Percentiles rank a stretch among this genome's conserved stretches.
These are phyloP conservation scores for Euura lappo DNA, from an alignment of 1,140 invertebrate species.

Conservation along the genomic window DNA sequence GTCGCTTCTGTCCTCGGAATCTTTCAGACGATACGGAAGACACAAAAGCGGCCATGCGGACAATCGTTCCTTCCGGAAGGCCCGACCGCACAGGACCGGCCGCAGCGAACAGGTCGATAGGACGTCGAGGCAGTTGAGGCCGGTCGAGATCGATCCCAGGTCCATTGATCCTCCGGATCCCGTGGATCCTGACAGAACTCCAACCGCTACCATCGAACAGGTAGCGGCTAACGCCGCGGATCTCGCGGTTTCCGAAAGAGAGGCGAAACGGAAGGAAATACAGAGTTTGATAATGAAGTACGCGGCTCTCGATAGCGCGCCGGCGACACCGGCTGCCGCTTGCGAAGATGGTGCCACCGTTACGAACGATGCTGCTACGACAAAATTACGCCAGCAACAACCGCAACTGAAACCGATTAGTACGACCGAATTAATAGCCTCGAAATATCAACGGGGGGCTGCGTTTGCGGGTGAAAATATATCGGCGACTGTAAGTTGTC, in stretches of 20 bases:
- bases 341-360: constrained; percentile 35
- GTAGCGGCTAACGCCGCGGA: constrained; percentile 57
- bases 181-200: constrained; percentile 45
- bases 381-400: constrained; percentile 1
- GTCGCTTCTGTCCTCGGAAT: constrained; percentile 27
- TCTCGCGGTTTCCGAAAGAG: constrained; percentile 69
- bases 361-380: constrained; percentile 20
- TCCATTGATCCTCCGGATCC: neutral
- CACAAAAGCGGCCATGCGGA: constrained; percentile 52
- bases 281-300: constrained; percentile 81
- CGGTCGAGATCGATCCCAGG: constrained; percentile 50
- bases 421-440: constrained; percentile 57
- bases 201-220: constrained; percentile 59
- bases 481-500: constrained; percentile 1
- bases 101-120: constrained; percentile 50
- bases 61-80: constrained; percentile 34
- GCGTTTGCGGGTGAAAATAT: constrained; percentile 32
- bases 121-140: constrained; percentile 10
- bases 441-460: constrained; percentile 49
- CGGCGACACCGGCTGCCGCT: constrained; percentile 56
- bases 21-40: constrained; percentile 40
- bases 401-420: constrained; percentile 25
- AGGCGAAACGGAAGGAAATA: constrained; percentile 80
- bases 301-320: constrained; percentile 71
- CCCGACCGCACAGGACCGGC: constrained; percentile 40